phyloP scores from a whole-genome alignment of 2,888 invertebrate species.

The Drosophila neotestacea region DNA sequence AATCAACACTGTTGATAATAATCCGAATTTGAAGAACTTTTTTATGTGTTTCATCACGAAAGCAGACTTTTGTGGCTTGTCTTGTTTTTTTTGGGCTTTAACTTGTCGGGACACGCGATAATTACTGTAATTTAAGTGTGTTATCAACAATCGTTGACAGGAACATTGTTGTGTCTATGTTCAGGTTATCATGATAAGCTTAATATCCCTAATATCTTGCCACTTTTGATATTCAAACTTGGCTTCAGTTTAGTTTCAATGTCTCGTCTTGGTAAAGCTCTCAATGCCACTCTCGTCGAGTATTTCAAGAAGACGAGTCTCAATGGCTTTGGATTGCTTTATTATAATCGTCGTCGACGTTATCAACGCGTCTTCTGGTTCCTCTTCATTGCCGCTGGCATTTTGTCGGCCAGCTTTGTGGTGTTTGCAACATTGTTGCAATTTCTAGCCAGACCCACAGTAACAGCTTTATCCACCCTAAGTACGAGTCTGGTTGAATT shows the following conservation, averaged over 20 bases:
- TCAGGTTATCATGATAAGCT: constrained; percentile 31
- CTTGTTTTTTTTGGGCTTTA: background rate
- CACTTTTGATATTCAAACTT: background rate
- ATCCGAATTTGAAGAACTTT: background rate
- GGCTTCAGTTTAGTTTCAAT: constrained; percentile 34
- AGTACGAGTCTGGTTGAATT: constrained; percentile 29
- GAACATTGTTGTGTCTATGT: constrained; percentile 12
- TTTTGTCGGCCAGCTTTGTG: constrained; percentile 66
- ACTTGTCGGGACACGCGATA: constrained; percentile 31
- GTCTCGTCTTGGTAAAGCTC: constrained; percentile 57
- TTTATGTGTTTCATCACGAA: constrained; percentile 15
- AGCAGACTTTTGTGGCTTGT: background rate
- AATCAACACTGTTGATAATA: constrained; percentile 3
- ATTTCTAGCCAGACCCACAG: constrained; percentile 71
- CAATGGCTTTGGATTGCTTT: constrained; percentile 80
- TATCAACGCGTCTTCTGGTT: constrained; percentile 81
- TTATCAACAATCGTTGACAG: background rate
- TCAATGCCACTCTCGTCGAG: constrained; percentile 72
- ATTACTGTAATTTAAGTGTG: constrained; percentile 28
- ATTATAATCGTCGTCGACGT: constrained; percentile 71
- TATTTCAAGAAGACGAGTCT: constrained; percentile 82
- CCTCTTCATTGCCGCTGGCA: constrained; percentile 72
- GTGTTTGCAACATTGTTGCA: constrained; percentile 63
- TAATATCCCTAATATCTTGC: background rate
- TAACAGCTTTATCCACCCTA: constrained; percentile 59